A percentile compares a stretch with the other conserved stretches of the same genome.
Conservation (phyloP, 2,113 vertebrate species). For the Ictidomys tridecemlineatus region DNA sequence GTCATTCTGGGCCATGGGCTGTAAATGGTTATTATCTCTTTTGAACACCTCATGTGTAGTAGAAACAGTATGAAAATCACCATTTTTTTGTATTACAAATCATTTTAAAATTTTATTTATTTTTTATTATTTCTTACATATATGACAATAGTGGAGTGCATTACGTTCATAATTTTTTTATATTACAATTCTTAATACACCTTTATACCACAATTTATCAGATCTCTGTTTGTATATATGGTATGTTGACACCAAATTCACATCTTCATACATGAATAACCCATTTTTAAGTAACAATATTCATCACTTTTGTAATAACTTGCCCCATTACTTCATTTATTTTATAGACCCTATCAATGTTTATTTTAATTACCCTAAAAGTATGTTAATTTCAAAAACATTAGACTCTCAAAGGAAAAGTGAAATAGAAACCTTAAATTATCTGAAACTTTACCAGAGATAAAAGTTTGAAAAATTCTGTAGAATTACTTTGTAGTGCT, state of each 20-base stretch:
- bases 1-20: neutral
- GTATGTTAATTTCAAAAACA: constrained; percentile 21
- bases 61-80: neutral
- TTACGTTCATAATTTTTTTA: too few relatives aligned
- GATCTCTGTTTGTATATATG: too few relatives aligned
- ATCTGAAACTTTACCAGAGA: neutral
- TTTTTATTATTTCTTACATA: too few relatives aligned
- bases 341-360: neutral
- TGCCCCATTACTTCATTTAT: neutral
- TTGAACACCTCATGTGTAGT: neutral
- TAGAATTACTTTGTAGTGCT: neutral
- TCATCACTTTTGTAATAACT: neutral
- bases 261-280: too few relatives aligned
- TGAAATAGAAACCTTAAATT: constrained; percentile 40
- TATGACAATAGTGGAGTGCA: too few relatives aligned
- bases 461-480: neutral
- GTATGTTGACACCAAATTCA: too few relatives aligned
- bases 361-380: neutral
- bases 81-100: too few relatives aligned
- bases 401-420: constrained; percentile 29
- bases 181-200: too few relatives aligned
- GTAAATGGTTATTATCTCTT: neutral
- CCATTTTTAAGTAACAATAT: neutral
- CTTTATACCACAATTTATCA: too few relatives aligned
- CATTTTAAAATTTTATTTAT: too few relatives aligned